Evolutionary conservation across 2,888 invertebrate genomes (phyloP).

Genomic region (Zaprionus lineosus): DNA sequence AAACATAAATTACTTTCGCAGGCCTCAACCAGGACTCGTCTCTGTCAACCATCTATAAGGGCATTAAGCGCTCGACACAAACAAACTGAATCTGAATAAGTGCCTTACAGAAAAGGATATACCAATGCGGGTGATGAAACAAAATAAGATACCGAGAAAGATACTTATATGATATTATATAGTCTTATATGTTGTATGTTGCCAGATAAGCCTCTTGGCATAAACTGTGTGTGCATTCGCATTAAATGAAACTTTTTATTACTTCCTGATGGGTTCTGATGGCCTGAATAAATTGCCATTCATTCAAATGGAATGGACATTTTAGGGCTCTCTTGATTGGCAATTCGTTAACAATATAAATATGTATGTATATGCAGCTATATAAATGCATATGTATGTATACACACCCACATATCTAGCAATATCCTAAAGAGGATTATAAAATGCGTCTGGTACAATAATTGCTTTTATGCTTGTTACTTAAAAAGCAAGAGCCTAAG

Average conservation of each 20-base stretch:
- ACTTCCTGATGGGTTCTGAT: constrained; percentile 45
- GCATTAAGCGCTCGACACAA: constrained; percentile 43
- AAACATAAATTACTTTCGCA: constrained; percentile 57
- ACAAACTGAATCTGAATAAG: constrained; percentile 11
- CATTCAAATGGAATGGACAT: constrained; percentile 52
- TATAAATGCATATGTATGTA: no score
- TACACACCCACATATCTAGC: no score
- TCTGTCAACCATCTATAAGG: constrained; percentile 11
- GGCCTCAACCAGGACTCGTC: constrained; percentile 1
- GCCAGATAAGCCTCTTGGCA: constrained; percentile 65
- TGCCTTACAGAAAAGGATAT: not conserved
- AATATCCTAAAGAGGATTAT: constrained; percentile 23
- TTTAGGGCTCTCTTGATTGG: constrained; percentile 58
- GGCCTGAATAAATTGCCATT: constrained; percentile 46
- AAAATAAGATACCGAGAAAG: constrained; percentile 1
- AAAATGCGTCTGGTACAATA: no score
- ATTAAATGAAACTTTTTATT: constrained; percentile 67
- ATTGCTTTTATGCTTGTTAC: no score
- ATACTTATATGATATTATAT: constrained; percentile 46
- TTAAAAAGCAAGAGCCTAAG: no score
- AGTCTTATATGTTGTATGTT: constrained; percentile 31
- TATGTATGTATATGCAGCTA: no score
- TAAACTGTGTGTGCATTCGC: constrained; percentile 47
- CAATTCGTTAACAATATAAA: constrained; percentile 44
- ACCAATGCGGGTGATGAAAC: no score